These are phyloP conservation scores for Acronicta leporina DNA, from an alignment of 2,888 invertebrate genomes.

Conservation along the genomic window DNA sequence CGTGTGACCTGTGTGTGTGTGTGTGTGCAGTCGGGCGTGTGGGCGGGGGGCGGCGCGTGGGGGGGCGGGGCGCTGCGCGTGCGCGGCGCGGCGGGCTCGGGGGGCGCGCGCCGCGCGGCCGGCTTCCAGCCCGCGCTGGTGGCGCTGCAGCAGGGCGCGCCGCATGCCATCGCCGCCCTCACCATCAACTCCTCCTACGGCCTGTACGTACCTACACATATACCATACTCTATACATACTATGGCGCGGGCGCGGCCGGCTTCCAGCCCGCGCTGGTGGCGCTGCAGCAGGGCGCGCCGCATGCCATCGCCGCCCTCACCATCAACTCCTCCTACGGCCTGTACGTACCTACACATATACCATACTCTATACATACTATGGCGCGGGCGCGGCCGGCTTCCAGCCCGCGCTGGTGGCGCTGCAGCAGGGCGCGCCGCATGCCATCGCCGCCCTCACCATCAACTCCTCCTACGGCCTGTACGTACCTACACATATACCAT, in stretches of 20 bases:
- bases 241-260: constrained; percentile 94
- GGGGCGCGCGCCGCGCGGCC: constrained; percentile 93
- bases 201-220: constrained; percentile 92
- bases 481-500: constrained; percentile 78
- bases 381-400: constrained; percentile 95
- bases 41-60: constrained; percentile 70
- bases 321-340: constrained; percentile 99
- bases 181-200: constrained; percentile 99
- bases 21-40: constrained; percentile 31
- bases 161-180: constrained; percentile 95
- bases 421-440: constrained; percentile 95
- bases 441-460: constrained; percentile 96
- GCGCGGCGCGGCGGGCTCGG: constrained; percentile 79
- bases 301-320: constrained; percentile 95
- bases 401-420: constrained; percentile 98
- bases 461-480: constrained; percentile 99
- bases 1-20: not conserved
- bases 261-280: constrained; percentile 99
- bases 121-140: constrained; percentile 99
- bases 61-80: constrained; percentile 69
- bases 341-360: constrained; percentile 90
- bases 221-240: too few species aligned
- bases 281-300: constrained; percentile 96
- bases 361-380: constrained; percentile 24
- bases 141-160: constrained; percentile 96